Evolutionary conservation across 2,113 vertebrate genomes (phyloP), one percentile per base, ranked within the genome.

Genomic region (Syngnathus floridae): DNA sequence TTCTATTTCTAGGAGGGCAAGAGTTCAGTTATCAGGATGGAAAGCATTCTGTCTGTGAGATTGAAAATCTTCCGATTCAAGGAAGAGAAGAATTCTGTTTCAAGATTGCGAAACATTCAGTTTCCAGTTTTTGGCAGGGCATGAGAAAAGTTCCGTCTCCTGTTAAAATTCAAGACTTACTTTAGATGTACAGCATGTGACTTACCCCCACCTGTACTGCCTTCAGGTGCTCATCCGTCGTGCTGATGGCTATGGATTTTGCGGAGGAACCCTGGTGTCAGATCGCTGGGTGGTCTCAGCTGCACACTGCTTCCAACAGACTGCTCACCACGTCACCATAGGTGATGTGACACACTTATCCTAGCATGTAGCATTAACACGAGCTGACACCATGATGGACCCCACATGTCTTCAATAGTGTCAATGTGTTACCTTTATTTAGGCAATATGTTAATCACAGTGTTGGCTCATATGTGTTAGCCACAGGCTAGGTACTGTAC

Each of bases 241-340:
- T 49, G 37, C 82, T 0, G 73, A 82, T 43, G 91, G 75, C 0
- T 26, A 59, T 17, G 59, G 59, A 0, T 94, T 93, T 88, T 94
- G 94, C 49, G 89, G 93, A 0, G 92, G 94, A 46, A 90, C 89
- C 4, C 80, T 93, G 68, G 87, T 94, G 8, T 80, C 84, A 3
- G 85, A 84, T 0, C 92, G 81, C 1, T 94, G 93, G 94, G 91
- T 94, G 6, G 22, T 94, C 41, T 92, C 90, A 2, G 94, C 94
- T 0, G 92, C 93, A 5, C 94, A 93, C 79, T 94, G 93, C 78
- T 81, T 92, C 0, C 74, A 91, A 5, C 75, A 80, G 0, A 0
- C 46, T 0, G 87, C 90, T 0, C 82, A 92, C 65, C 87, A 93
- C 0, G 74, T 94, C 0, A 93, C 91, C 0, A 19, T 93, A 14